A percentile compares a stretch with the other conserved stretches of the same genome.
Evolutionary conservation across 1,140 invertebrate species (phyloP).

Genomic region (Thaumetopoea pityocampa): DNA sequence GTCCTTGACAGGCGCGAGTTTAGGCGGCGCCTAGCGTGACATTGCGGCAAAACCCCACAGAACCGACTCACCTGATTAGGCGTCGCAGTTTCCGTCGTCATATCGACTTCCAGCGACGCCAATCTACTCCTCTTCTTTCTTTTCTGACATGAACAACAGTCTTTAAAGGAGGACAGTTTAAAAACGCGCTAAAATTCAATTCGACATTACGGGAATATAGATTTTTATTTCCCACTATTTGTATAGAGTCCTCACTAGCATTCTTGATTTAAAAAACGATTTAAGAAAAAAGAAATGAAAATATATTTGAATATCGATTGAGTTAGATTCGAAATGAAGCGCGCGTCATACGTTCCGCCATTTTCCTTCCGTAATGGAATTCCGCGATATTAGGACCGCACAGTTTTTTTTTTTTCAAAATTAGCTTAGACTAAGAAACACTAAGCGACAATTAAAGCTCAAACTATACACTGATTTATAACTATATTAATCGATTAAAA

Average conservation of each 20-base stretch:
- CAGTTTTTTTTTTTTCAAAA: constrained; percentile 14
- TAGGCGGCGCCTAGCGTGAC: constrained; percentile 16
- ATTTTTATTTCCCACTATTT: constrained; percentile 28
- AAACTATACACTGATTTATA: constrained; percentile 37
- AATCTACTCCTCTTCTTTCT: constrained; percentile 47
- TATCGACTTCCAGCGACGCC: constrained; percentile 39
- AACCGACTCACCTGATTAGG: constrained; percentile 54
- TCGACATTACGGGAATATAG: constrained; percentile 46
- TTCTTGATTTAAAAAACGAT: constrained; percentile 17
- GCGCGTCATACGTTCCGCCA: constrained; percentile 42
- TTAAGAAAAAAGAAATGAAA: constrained; percentile 10
- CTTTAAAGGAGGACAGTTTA: constrained; percentile 35
- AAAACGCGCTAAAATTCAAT: constrained; percentile 20
- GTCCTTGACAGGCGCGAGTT: constrained; percentile 38
- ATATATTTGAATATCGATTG: constrained; percentile 8
- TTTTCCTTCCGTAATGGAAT: constrained; percentile 41
- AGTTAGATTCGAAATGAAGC: constrained; percentile 19
- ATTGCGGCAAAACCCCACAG: constrained; percentile 32
- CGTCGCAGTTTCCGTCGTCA: constrained; percentile 68
- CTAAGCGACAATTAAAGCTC: constrained; percentile 61
- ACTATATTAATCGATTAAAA: constrained; percentile 28
- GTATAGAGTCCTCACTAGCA: constrained; percentile 32
- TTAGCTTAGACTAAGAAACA: constrained; percentile 35
- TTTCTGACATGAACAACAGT: constrained; percentile 55
- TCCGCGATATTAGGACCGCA: constrained; percentile 19